phyloP scores from a whole-genome alignment of 92 coral and sea anemone species.

The Epizoanthus rinbou region DNA sequence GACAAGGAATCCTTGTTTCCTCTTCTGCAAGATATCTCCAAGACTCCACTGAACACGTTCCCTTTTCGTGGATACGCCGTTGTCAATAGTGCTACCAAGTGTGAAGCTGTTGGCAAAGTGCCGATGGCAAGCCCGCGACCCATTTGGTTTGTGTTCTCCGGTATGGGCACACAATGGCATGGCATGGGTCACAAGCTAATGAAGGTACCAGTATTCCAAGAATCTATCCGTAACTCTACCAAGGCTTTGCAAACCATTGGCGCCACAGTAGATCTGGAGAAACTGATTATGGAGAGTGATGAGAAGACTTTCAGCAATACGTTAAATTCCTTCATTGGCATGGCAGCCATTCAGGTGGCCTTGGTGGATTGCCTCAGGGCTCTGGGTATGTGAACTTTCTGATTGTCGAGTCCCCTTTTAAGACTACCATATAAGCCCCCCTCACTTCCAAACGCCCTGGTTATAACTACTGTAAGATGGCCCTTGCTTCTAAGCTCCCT shows the following conservation, averaged over 20 bases:
- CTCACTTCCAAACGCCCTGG: too few species aligned
- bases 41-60: constrained; percentile 68
- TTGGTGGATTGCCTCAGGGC: constrained; percentile 72
- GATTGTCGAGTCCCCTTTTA: background rate
- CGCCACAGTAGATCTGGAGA: constrained; percentile 61
- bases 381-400: constrained; percentile 49
- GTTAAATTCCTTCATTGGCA: constrained; percentile 76
- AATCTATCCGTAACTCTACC: constrained; percentile 60
- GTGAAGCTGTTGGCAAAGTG: constrained; percentile 57
- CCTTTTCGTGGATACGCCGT: constrained; percentile 70
- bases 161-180: constrained; percentile 88
- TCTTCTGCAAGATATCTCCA: constrained; percentile 63
- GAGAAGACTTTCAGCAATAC: constrained; percentile 66
- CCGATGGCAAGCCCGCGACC: constrained; percentile 60
- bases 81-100: constrained; percentile 52
- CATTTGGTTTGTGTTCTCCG: constrained; percentile 80
- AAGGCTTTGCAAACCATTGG: constrained; percentile 65
- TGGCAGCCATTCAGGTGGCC: constrained; percentile 84
- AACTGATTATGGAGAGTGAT: constrained; percentile 66
- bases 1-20: constrained; percentile 55
- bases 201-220: constrained; percentile 66
- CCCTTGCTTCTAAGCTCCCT: too few species aligned
- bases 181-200: constrained; percentile 84
- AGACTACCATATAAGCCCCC: too few species aligned
- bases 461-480: too few species aligned